These are phyloP conservation scores for Lagocephalus sceleratus DNA, from an alignment of 2,797 vertebrate species.

Conservation along the genomic window DNA sequence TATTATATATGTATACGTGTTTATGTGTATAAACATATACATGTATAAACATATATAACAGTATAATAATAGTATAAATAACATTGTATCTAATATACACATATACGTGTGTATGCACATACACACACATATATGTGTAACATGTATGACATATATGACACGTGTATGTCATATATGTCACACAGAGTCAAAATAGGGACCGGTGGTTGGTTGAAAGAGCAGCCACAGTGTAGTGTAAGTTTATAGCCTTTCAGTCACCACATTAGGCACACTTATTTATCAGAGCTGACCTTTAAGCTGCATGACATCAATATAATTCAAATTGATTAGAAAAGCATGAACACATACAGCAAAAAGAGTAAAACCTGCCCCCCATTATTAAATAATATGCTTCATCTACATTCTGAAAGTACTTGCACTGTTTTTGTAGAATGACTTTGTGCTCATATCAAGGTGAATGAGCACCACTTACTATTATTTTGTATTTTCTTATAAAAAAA, in stretches of 20 bases:
- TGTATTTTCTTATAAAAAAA: slow-evolving; percentile 3
- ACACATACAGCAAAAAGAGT: slow-evolving; percentile 19
- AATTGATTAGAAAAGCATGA: slow-evolving; percentile 23
- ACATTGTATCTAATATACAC: too few species aligned
- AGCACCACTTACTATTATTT: not conserved
- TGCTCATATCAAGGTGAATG: slow-evolving; percentile 16
- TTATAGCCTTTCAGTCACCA: slow-evolving; percentile 41
- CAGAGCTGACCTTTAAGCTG: slow-evolving; percentile 42
- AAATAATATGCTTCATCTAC: slow-evolving; percentile 19
- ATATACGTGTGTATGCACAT: too few species aligned
- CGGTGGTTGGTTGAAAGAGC: slow-evolving; percentile 23
- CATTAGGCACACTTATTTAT: slow-evolving; percentile 36
- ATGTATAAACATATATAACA: too few species aligned
- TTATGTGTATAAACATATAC: slow-evolving; percentile 13
- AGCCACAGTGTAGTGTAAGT: slow-evolving; percentile 23
- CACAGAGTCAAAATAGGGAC: slow-evolving; percentile 18
- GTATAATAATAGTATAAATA: too few species aligned
- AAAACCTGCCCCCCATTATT: slow-evolving; percentile 13
- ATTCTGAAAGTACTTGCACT: slow-evolving; percentile 17
- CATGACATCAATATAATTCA: slow-evolving; percentile 35
- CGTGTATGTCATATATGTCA: slow-evolving; percentile 1
- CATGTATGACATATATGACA: too few species aligned
- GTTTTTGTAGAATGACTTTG: slow-evolving; percentile 2
- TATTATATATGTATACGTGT: slow-evolving; percentile 9
- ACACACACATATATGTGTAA: too few species aligned